phyloP scores from a whole-genome alignment of 2,797 vertebrate genomes.

The Acrossocheilus fasciatus region DNA sequence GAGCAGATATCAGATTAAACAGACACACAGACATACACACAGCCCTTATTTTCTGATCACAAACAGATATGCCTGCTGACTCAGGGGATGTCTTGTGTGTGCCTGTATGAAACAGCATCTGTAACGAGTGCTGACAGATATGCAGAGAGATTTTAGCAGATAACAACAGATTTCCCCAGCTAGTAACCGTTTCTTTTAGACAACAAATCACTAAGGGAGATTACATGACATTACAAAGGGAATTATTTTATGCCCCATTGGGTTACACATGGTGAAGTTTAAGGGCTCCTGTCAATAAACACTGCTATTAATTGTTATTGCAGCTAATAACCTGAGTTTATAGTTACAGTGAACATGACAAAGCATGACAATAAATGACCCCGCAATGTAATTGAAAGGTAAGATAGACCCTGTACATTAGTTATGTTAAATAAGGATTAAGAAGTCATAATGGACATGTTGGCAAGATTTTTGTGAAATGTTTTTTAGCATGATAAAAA shows the following conservation, averaged over 20 bases:
- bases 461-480: not conserved
- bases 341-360: not conserved
- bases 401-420: not conserved
- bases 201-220: constrained; percentile 48
- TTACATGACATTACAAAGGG: constrained; percentile 49
- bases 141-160: constrained; percentile 46
- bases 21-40: constrained; percentile 51
- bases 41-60: constrained; percentile 55
- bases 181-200: constrained; percentile 43
- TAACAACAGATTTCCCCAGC: constrained; percentile 40
- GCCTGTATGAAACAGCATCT: constrained; percentile 55
- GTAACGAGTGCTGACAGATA: constrained; percentile 56
- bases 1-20: constrained; percentile 46
- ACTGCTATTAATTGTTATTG: constrained; percentile 16
- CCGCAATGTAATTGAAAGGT: not conserved
- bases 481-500: not conserved
- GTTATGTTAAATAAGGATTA: not conserved
- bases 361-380: constrained; percentile 1
- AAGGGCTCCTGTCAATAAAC: constrained; percentile 31
- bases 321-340: constrained; percentile 6
- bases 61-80: constrained; percentile 52
- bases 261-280: constrained; percentile 17
- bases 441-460: not conserved
- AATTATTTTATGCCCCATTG: constrained; percentile 50
- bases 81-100: constrained; percentile 54